phyloP scores from a whole-genome alignment of 1,140 invertebrate genomes.

The Heliconius congener region DNA sequence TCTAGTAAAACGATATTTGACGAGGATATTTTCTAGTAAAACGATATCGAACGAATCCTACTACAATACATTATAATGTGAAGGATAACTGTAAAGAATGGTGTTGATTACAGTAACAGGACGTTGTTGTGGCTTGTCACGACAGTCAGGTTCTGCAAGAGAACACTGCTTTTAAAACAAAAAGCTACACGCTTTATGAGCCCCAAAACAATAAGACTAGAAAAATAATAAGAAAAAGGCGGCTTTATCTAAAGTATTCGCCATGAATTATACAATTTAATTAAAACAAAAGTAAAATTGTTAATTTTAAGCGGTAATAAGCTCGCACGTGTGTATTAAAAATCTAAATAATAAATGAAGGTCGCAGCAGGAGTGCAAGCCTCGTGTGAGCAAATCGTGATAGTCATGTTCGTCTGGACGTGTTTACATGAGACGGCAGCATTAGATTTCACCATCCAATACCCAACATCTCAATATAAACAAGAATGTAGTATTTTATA shows the following conservation, averaged over 20 bases:
- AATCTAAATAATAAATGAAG: background rate
- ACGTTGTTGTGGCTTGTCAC: slow-evolving; percentile 48
- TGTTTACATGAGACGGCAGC: slow-evolving; percentile 4
- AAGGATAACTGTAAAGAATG: slow-evolving; percentile 43
- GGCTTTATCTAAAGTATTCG: background rate
- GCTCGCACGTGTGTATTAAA: background rate
- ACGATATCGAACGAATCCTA: background rate
- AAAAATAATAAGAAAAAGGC: slow-evolving; percentile 8
- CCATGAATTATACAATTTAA: background rate
- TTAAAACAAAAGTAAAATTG: background rate
- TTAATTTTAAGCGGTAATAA: background rate
- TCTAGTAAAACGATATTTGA: background rate
- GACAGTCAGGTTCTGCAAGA: slow-evolving; percentile 62
- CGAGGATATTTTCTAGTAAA: background rate
- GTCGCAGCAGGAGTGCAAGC: background rate
- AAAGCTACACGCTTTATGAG: slow-evolving; percentile 54
- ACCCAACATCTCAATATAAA: background rate
- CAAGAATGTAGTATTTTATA: background rate
- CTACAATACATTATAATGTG: slow-evolving; percentile 2
- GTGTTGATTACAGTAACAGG: slow-evolving; percentile 67
- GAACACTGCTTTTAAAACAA: slow-evolving; percentile 46
- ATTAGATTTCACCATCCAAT: background rate
- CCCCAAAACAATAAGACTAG: slow-evolving; percentile 38
- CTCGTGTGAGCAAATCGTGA: background rate
- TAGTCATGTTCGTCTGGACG: background rate